Evolutionary conservation across 2,797 vertebrate species (phyloP).

Genomic region (Sebastes taczanowskii): DNA sequence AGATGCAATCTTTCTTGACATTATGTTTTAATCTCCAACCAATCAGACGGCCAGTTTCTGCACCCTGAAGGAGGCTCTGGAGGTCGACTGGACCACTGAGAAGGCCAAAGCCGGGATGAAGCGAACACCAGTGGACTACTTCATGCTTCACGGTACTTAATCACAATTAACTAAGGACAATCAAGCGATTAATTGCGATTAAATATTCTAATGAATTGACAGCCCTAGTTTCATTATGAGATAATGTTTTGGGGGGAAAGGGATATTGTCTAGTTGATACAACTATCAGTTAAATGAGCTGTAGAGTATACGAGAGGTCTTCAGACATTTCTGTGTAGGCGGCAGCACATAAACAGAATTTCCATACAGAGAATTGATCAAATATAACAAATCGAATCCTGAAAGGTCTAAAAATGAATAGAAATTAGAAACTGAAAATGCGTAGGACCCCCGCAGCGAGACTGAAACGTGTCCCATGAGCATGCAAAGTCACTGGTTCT

Average conservation of each 20-base stretch:
- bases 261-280: neutral
- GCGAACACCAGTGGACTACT: constrained; percentile 87
- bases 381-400: constrained; percentile 11
- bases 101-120: constrained; percentile 85
- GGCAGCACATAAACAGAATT: neutral
- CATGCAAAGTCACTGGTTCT: constrained; percentile 35
- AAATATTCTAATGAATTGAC: too few relatives aligned
- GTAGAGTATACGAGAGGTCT: neutral
- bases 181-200: too few relatives aligned
- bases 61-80: constrained; percentile 87
- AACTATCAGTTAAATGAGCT: neutral
- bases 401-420: constrained; percentile 21
- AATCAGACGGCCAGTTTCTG: constrained; percentile 84
- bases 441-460: constrained; percentile 27
- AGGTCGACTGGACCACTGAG: constrained; percentile 88
- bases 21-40: neutral
- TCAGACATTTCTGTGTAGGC: constrained; percentile 3
- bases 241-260: neutral
- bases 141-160: constrained; percentile 89
- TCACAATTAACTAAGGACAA: too few relatives aligned
- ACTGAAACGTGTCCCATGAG: constrained; percentile 28
- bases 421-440: constrained; percentile 63
- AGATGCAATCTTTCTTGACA: neutral
- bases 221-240: neutral
- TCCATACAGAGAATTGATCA: neutral